Base-by-base conservation (phyloP, 2,797 vertebrate species). In the Eremophila alpestris region DNA sequence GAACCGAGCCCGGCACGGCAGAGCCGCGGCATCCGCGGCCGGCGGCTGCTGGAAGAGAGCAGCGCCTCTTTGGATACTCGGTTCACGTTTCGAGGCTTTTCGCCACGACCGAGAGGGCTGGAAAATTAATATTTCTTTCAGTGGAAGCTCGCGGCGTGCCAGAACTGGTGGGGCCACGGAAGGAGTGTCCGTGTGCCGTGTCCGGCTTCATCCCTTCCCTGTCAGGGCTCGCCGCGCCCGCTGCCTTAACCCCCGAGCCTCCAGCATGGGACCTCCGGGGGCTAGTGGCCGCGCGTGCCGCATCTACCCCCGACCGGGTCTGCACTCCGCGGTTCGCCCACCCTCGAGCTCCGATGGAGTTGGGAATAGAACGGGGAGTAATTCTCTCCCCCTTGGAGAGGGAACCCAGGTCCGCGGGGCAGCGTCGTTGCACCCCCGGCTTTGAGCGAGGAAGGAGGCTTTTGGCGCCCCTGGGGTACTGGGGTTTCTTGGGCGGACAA, bases 171-270 rank as follows among this genome's bases (percentile, higher is more conserved):
- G 80, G 83, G 94, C 93, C 54, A 73, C 69, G 80, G 93, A 74
- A 93, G 89, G 83, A 87, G 83, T 52, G 91, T 92, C 93, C 40
- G 73, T 88, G 52, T 30, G 76, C 92, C 43, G 94, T 49, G 90
- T 93, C 95, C 93, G 91, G 91, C 83, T 86, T 75, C 83, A 16
- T 89, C 85, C 67, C 48, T 94, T 89, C 81, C 59, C 85, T 30
- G 58, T 58, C 62, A 9, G 49, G 58, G 59, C 38, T 88, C 89
- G 45, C 80, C 63, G 79, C 63, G 55, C 68, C 73, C 52, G 74
- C 54, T 32, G 41, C 58, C 58, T 95, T 93, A 94, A 93, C 94
- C 87, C 94, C 49, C 64, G 69, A 41, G 62, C 48, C 69, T 85
- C 91, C 89, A 86, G 77, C 30, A 22, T 60, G 79, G 76, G 85